phyloP scores from a whole-genome alignment of 2,113 vertebrate species.

The Gorsachius goisagi region DNA sequence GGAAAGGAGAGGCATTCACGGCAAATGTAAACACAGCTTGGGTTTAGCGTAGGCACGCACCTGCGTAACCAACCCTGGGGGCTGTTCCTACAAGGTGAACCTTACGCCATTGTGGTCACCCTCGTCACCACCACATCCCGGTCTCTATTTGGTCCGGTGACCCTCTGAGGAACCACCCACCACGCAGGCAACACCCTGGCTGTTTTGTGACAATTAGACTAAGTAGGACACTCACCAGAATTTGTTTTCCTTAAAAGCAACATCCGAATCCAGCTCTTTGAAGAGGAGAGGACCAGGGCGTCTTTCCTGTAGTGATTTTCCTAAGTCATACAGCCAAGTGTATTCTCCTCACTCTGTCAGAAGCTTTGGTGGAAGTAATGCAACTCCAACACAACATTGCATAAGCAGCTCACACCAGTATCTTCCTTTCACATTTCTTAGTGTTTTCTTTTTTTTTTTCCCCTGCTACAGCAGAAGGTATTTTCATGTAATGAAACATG shows the following conservation, averaged over 20 bases:
- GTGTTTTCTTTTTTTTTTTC: not conserved
- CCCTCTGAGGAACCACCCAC: not conserved
- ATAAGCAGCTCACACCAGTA: not conserved
- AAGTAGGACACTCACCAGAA: not conserved
- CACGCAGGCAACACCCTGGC: not conserved
- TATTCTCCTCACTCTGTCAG: not conserved
- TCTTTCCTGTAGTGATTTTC: not conserved
- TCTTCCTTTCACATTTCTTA: not conserved
- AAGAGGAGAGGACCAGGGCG: not conserved
- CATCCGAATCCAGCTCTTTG: slow-evolving; percentile 42
- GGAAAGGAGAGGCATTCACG: not conserved
- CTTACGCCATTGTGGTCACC: not conserved
- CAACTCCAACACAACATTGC: not conserved
- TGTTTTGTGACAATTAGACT: not conserved
- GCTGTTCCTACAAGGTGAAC: not conserved
- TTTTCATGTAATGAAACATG: not conserved
- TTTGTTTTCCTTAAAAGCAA: not conserved
- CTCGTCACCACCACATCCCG: not conserved
- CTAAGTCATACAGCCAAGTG: not conserved
- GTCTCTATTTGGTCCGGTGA: not conserved
- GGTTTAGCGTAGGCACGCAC: not conserved
- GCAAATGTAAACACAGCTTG: not conserved
- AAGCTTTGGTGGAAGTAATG: not conserved
- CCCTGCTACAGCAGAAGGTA: not conserved
- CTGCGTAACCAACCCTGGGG: not conserved